Conservation (phyloP, 2,113 vertebrate species). For the Catharus minimus region DNA sequence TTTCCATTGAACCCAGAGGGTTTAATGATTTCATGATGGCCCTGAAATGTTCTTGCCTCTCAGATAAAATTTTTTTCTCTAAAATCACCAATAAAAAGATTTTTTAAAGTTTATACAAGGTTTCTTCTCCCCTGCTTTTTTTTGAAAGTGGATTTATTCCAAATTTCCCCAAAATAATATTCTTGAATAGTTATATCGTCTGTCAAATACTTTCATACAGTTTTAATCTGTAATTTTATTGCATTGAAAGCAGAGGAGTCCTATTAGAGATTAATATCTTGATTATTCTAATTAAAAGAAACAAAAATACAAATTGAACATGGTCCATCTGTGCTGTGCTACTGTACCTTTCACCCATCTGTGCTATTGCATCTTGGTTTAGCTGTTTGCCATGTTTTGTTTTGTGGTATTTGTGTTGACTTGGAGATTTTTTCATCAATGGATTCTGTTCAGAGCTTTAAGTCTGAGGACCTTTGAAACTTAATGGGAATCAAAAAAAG, state of each 20-base stretch:
- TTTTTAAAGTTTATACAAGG: accelerated
- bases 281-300: neutral
- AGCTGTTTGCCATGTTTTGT: neutral
- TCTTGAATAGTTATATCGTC: neutral
- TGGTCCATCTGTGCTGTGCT: neutral
- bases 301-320: neutral
- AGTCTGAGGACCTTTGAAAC: neutral
- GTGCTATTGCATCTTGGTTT: neutral
- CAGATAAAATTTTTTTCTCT: neutral
- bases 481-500: neutral
- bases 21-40: neutral
- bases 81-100: neutral
- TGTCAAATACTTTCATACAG: neutral
- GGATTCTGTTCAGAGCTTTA: neutral
- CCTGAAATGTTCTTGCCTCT: neutral
- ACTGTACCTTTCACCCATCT: neutral
- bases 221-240: neutral
- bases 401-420: neutral
- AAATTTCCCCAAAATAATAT: neutral
- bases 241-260: neutral
- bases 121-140: neutral
- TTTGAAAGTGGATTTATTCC: neutral
- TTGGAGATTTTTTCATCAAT: neutral
- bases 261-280: neutral
- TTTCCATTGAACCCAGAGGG: neutral